Base-by-base conservation (phyloP, 2,113 vertebrate genomes). In the Labrus mixtus region DNA sequence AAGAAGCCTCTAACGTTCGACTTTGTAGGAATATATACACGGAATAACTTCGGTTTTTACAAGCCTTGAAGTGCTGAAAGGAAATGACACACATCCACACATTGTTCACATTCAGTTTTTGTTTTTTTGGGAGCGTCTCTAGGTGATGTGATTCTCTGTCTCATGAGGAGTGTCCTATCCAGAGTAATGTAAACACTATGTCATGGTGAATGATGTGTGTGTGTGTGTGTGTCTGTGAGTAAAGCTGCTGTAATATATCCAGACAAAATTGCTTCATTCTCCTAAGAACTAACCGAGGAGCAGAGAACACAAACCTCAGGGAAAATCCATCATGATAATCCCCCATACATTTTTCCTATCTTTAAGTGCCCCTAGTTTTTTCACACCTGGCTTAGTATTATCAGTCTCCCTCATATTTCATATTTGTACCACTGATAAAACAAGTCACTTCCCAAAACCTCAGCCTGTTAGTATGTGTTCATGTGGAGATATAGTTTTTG, bases 391-490 rank as follows among this genome's bases (percentile, higher is more conserved):
- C 19, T n/a, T n/a, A n/a, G 19, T 1, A 3, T 51, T 13, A 48
- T 17, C 15, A 17, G 15, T 15, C 55, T 25, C 15, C 23, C 25
- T 57, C 23, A 33, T 33, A 41, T 45, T 75, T 58, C 33, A 73
- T 77, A 45, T 33, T 33, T 33, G 4, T 33, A 33, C 29, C 4
- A 6, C 29, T 33, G 29, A 33, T 33, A 33, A 33, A 33, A 46
- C 65, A 54, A 41, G 54, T 64, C 81, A 86, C 84, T 92, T 92
- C 83, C 87, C 68, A 65, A 82, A 87, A 87, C 1, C 19, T 36
- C 25, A 29, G 64, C 22, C 36, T 6, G 13, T 51, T 11, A 50
- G 8, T 60, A 10, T 56, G 46, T 66, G 0, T 59, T 12, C 45
- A 59, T 43, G 15, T 36, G 33, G 41, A 13, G 3, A 45, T 43